Evolutionary conservation across 2,797 vertebrate genomes (phyloP).

Genomic region (Tolypeutes matacus): DNA sequence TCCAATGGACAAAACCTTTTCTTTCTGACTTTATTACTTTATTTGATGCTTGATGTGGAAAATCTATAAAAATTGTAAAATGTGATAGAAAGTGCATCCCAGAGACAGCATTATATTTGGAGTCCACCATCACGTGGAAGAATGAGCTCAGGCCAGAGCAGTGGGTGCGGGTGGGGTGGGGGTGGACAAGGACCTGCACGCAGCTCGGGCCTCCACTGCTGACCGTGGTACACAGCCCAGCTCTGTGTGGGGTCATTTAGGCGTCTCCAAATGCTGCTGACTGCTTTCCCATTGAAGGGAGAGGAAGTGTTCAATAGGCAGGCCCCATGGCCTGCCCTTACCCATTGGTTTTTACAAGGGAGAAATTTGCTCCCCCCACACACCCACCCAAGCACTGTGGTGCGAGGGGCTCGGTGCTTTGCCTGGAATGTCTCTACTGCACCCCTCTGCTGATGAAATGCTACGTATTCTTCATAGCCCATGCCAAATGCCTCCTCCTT

Average conservation of each 20-base stretch:
- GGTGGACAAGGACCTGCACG: background rate
- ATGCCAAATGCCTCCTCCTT: background rate
- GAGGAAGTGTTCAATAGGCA: background rate
- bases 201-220: background rate
- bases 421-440: no score
- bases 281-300: background rate
- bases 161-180: no score
- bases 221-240: background rate
- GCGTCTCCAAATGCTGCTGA: background rate
- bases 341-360: accelerated
- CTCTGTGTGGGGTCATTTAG: background rate
- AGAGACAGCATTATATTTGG: background rate
- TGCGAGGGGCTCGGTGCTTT: background rate
- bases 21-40: background rate
- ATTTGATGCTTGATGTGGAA: background rate
- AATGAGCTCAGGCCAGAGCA: background rate
- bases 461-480: background rate
- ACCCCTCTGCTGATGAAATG: background rate
- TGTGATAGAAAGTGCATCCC: background rate
- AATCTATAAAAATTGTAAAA: background rate
- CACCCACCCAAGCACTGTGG: background rate
- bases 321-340: background rate
- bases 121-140: background rate
- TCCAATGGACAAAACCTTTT: background rate
- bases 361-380: background rate